These are phyloP conservation scores for Diachasma alloeum DNA, from an alignment of 1,140 invertebrate species.

Conservation along the genomic window DNA sequence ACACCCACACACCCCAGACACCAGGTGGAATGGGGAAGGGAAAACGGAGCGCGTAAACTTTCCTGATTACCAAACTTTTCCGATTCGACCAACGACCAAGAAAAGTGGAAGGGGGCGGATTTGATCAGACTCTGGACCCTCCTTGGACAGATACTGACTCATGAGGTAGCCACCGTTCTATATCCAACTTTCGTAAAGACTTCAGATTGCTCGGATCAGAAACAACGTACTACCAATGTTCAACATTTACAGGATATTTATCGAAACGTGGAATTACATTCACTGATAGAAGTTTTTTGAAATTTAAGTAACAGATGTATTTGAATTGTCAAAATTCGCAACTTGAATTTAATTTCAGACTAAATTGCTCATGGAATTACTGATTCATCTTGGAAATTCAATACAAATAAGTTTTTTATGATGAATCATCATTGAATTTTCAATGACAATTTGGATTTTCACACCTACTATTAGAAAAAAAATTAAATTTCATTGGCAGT, in stretches of 20 bases:
- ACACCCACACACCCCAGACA: constrained; percentile 26
- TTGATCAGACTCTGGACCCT: background rate
- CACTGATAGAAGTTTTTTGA: too few species aligned
- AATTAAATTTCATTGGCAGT: too few species aligned
- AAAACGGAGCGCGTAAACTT: constrained; percentile 43
- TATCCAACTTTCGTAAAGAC: background rate
- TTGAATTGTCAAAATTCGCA: too few species aligned
- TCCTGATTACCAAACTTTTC: constrained; percentile 58
- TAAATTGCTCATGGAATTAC: too few species aligned
- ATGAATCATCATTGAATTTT: too few species aligned
- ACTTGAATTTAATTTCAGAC: too few species aligned
- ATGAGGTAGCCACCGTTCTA: background rate
- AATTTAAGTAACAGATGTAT: too few species aligned
- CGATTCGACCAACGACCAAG: constrained; percentile 52
- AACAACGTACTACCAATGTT: background rate
- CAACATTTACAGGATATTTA: background rate
- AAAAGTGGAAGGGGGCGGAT: background rate
- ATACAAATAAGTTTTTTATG: too few species aligned
- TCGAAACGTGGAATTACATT: too few species aligned
- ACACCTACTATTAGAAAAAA: too few species aligned
- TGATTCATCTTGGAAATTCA: too few species aligned
- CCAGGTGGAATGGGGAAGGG: background rate
- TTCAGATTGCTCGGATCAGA: background rate
- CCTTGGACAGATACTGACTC: background rate
- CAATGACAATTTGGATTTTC: too few species aligned